Percentiles rank a stretch among this genome's conserved stretches.
phyloP scores from a whole-genome alignment of 2,113 vertebrate species.

The Grallaria varia region DNA sequence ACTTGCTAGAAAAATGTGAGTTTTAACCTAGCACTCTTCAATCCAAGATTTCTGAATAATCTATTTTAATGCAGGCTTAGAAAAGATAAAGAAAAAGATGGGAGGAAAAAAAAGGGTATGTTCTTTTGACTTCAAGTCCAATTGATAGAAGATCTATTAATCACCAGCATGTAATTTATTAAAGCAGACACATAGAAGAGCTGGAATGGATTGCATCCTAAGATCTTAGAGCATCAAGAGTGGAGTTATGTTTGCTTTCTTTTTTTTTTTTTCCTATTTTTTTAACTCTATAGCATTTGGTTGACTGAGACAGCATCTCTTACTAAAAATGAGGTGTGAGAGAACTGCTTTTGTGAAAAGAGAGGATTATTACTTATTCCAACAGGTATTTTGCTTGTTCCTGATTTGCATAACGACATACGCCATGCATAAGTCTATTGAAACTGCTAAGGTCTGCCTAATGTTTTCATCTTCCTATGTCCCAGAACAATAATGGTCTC shows the following conservation, averaged over 20 bases:
- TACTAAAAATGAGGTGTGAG: not conserved
- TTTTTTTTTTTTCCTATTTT: not conserved
- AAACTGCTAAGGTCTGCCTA: conserved; percentile 4
- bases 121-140: conserved; percentile 38
- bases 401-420: not conserved
- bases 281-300: not conserved
- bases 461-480: conserved; percentile 13
- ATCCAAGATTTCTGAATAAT: conserved; percentile 21
- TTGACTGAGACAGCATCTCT: not conserved
- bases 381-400: conserved; percentile 2
- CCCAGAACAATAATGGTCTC: conserved; percentile 12
- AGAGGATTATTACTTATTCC: not conserved
- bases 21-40: conserved; percentile 35
- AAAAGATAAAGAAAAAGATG: not conserved
- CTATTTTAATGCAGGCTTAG: conserved; percentile 19
- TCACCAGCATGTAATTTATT: not conserved
- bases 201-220: not conserved
- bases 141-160: conserved; percentile 31
- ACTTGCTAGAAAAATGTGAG: conserved; percentile 24
- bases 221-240: not conserved
- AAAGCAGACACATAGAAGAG: not conserved
- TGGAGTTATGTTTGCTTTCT: not conserved
- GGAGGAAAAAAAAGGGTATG: not conserved
- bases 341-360: not conserved
- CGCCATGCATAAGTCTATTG: not conserved